Percentiles rank a stretch among this genome's conserved stretches.
Evolutionary conservation across 2,797 vertebrate species (phyloP).

Genomic region (Sarcoramphus papa): DNA sequence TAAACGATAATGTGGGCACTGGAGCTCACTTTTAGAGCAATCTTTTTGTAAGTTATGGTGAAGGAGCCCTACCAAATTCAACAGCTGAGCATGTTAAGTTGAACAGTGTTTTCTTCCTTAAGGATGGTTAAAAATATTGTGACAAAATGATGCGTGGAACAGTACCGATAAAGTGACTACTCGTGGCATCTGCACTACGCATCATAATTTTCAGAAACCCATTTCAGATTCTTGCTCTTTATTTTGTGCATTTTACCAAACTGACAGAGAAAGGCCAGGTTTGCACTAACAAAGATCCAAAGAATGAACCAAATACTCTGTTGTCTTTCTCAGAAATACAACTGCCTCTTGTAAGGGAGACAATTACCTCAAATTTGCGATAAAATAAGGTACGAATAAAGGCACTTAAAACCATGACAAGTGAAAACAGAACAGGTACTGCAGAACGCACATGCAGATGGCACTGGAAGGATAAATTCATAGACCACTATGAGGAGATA

Average conservation of each 20-base stretch:
- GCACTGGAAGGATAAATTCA: background rate
- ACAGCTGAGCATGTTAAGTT: background rate
- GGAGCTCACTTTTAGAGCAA: background rate
- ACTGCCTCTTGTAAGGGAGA: background rate
- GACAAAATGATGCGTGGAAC: background rate
- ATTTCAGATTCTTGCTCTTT: background rate
- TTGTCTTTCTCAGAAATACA: background rate
- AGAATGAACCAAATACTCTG: background rate
- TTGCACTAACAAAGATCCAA: background rate
- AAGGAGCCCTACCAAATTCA: background rate
- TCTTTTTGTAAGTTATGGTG: background rate
- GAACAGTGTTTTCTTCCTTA: background rate
- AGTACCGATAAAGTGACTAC: background rate
- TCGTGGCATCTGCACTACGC: background rate
- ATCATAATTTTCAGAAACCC: background rate
- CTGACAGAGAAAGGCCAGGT: background rate
- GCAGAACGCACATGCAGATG: background rate
- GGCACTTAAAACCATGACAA: background rate
- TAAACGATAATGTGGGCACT: background rate
- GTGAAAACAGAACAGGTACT: background rate
- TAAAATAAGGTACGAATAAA: background rate
- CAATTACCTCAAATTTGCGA: background rate
- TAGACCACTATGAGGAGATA: background rate
- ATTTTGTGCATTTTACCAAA: background rate
- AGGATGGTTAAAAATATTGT: background rate